Base-by-base conservation (phyloP, 37 sponge, comb jelly and placozoan species). In the Bolinopsis microptera region DNA sequence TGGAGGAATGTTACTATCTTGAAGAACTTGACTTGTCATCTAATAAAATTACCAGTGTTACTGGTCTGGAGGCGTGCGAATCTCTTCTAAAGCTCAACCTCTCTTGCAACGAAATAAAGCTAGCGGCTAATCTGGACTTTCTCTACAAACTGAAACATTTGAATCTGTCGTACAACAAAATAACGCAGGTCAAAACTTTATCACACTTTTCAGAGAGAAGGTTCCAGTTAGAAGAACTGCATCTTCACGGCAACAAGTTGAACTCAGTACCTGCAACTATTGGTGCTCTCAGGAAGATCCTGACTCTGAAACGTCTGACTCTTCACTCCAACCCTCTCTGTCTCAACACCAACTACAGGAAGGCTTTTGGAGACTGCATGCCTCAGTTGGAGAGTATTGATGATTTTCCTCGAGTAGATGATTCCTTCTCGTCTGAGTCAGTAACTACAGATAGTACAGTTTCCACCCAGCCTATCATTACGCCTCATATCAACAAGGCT, bases 311-410 rank as follows among this genome's bases (percentile, higher is more conserved):
- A 34, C 36, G 30, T 33, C 82, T 80, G 23, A 80, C 82, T 2
- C 22, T 80, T 30, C 82, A 80, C 30, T 33, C 82, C 82, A 80
- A 80, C 37, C 82, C 82, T 33, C 82, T 80, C 9, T 80, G 82
- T 35, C 21, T 1, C 1, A 35, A 80, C 30, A 8, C 36, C 30
- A 80, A 80, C 36, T 80, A 80, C 82, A 2, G 82, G 8, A 80
- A 80, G 22, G 38, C 30, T 3, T 80, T 80, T 33, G 82, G 82
- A 34, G 82, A 80, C 33, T 80, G 82, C 30, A 80, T 80, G 82
- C 82, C 82, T 80, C 82, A 80, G 82, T 35, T 80, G 35, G 82
- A 80, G 23, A 30, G 36, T 33, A 35, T 80, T 8, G 82, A 80
- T 80, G 82, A 80, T 80, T 80, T 80, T 30, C 82, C 82, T 16